These are phyloP conservation scores for Triplophysa tibetana DNA, from an alignment of 2,113 vertebrate genomes.

Conservation along the genomic window DNA sequence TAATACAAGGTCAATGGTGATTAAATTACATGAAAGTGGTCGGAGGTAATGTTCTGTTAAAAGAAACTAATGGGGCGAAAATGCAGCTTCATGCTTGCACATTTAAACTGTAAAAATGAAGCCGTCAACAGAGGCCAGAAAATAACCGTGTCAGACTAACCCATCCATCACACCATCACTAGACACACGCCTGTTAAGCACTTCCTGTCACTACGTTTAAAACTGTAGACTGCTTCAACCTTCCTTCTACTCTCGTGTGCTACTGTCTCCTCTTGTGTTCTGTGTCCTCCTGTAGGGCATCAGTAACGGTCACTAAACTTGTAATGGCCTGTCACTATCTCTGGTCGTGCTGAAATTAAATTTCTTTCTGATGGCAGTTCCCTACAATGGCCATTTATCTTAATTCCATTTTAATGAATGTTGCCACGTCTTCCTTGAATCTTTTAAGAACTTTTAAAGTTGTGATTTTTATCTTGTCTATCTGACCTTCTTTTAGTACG, in stretches of 20 bases:
- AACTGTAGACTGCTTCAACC: background rate
- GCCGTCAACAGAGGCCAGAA: slow-evolving; percentile 10
- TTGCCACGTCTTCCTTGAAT: slow-evolving; percentile 40
- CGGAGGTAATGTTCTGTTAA: slow-evolving; percentile 13
- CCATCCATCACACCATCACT: slow-evolving; percentile 1
- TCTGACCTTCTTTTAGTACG: slow-evolving; percentile 10
- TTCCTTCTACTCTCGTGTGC: background rate
- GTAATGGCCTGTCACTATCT: slow-evolving; percentile 69
- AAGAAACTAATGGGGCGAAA: slow-evolving; percentile 13
- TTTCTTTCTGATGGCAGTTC: slow-evolving; percentile 61
- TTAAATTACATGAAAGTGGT: background rate
- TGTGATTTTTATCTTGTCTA: background rate
- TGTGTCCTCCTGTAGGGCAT: slow-evolving; percentile 43
- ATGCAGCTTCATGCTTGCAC: slow-evolving; percentile 10
- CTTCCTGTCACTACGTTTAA: background rate
- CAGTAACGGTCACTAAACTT: slow-evolving; percentile 52
- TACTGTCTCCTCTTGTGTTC: slow-evolving; percentile 26
- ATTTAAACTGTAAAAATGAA: slow-evolving; percentile 23
- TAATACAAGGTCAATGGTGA: slow-evolving; percentile 16
- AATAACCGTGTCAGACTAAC: background rate
- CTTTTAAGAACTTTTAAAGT: slow-evolving; percentile 15
- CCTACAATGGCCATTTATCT: slow-evolving; percentile 65
- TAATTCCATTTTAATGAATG: slow-evolving; percentile 57
- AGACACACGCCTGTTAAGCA: background rate
- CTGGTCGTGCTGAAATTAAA: slow-evolving; percentile 60